Percentiles rank a stretch among this genome's conserved stretches.
These are phyloP conservation scores for Paradoxurus hermaphroditus DNA, from an alignment of 2,113 vertebrate genomes.

Conservation along the genomic window DNA sequence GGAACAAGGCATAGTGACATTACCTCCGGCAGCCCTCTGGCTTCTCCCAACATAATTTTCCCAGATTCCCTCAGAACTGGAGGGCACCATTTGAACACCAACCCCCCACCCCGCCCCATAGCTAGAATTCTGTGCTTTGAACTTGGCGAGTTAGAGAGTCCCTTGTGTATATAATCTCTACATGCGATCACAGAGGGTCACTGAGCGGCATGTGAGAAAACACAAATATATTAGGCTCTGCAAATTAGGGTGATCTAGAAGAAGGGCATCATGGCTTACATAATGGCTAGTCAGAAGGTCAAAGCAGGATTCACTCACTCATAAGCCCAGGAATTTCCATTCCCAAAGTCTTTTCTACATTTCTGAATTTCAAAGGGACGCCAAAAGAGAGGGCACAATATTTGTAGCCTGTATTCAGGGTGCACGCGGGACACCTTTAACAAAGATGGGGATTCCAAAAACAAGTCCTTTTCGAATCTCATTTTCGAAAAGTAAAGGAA, in stretches of 20 bases:
- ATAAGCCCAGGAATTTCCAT: background rate
- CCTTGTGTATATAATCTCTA: background rate
- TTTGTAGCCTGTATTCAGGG: background rate
- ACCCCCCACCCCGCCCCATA: fast-evolving
- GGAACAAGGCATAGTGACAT: background rate
- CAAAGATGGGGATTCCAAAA: background rate
- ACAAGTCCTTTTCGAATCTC: background rate
- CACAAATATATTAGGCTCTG: background rate
- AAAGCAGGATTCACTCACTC: background rate
- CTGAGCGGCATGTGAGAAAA: background rate
- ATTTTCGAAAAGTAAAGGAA: slow-evolving; percentile 5
- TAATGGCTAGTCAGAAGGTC: background rate
- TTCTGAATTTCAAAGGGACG: background rate
- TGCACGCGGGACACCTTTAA: background rate
- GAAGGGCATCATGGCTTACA: background rate
- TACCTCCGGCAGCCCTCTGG: background rate
- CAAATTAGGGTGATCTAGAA: background rate
- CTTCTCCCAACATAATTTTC: background rate
- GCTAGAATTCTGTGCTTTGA: background rate
- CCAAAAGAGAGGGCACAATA: background rate
- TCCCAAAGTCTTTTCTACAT: background rate
- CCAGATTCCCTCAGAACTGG: background rate
- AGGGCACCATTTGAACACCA: background rate
- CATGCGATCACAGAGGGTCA: background rate
- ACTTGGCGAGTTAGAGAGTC: background rate